Evolutionary conservation across 64 coral and sea anemone species (phyloP), one percentile per base, ranked within the genome.

Genomic region (Hydrozoanthus tunicans): DNA sequence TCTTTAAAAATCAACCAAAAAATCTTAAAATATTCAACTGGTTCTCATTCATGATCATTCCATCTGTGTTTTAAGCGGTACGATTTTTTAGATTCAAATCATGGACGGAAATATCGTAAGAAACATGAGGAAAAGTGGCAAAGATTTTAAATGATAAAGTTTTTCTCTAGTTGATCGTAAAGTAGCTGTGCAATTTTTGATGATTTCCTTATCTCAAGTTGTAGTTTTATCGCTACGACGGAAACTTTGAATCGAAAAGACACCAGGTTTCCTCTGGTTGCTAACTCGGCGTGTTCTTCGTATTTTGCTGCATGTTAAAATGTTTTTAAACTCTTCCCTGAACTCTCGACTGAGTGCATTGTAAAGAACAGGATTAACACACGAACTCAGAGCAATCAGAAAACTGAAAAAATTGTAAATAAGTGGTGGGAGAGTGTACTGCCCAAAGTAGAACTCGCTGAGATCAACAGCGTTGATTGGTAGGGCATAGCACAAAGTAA

Each of bases 321-420:
- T 11, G 12, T n/a, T 11, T n/a, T 67, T 69, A 69, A 69, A 69
- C 24, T 43, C 32, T 43, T 43, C 32, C 32, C 32, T 43, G 32
- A 43, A 43, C 32, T 43, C 32, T 43, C 32, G 15, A 14, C 24
- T 14, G 12, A 53, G 9, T 54, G 77, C 27, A 78, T n/a, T 78
- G 77, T 78, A 78, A 14, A 78, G 27, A 58, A 78, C 7, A 15
- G 77, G 77, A 53, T 78, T 59, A 26, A 82, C 27, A 65, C 58
- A 82, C 20, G 80, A 82, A 62, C 80, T 82, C 4, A 82, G 1
- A 0, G 26, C 60, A 5, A 82, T 12, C 9, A 82, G 58, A 2
- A 65, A 10, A 51, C 7, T 15, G 11, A 64, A 82, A 4, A 26
- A 2, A 5, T 13, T 32, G 59, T 82, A 82, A 5, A 51, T 5